Evolutionary conservation across 2,888 invertebrate species (phyloP), one percentile per base, ranked within the genome.

Genomic region (Opisthograptis luteolata): DNA sequence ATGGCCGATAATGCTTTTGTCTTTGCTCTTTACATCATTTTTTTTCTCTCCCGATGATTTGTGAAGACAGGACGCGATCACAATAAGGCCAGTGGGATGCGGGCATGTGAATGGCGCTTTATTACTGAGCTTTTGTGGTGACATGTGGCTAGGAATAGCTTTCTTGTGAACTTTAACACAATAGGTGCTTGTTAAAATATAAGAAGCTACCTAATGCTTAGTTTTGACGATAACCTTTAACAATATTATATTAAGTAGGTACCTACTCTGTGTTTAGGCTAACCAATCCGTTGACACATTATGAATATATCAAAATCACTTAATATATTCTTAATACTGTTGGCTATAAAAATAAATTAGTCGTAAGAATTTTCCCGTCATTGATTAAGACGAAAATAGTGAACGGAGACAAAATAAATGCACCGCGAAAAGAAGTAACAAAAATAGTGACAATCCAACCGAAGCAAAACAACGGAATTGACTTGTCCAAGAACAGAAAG

Each of bases 61-160:
- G 89, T 88, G 87, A 83, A 84, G 84, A 79, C 84, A 83, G 85
- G 85, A 84, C 82, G 81, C 65, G 55, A 62, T 73, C 78, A 88
- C 87, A 88, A 88, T 87, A 72, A 74, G 73, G 61, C 58, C 66
- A 71, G 79, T 73, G 83, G 84, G 87, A 90, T 90, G 90, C 89
- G 89, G 89, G 89, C 77, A 62, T 61, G 62, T 86, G 81, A 86
- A 89, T 87, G 66, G 82, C 62, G 73, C 80, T 83, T 81, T 79
- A 81, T 76, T 76, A 68, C 44, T 60, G 60, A 65, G 73, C 77
- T 71, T 79, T 86, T 87, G 84, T 86, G 77, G 79, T 66, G 69
- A 67, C 68, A 68, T 74, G 72, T 72, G 73, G 50, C 50, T 45
- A 51, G 50, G 30, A 51, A 51, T 41, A 35, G 35, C 35, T 50